A percentile compares a stretch with the other conserved stretches of the same genome.
phyloP scores from a whole-genome alignment of 2,113 vertebrate genomes.

The Antigone vipio region DNA sequence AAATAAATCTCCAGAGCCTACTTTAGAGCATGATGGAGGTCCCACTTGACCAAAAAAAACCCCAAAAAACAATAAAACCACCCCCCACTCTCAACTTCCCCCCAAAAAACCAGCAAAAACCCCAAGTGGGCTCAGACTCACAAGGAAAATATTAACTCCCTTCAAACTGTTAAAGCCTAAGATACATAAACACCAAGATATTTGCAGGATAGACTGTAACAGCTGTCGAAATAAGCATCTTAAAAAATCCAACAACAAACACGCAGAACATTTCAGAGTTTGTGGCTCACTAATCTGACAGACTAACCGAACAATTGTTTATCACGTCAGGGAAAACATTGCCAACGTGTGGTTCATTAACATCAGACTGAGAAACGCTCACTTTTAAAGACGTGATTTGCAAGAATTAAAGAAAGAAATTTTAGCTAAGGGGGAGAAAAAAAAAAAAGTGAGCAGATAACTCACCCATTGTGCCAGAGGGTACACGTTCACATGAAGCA shows the following conservation, averaged over 20 bases:
- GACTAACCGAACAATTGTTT: neutral
- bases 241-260: neutral
- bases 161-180: neutral
- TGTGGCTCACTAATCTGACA: slow-evolving; percentile 22
- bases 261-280: neutral
- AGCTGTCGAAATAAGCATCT: neutral
- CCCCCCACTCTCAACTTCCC: too few species aligned
- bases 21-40: neutral
- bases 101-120: neutral
- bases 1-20: neutral
- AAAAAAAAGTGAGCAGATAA: neutral
- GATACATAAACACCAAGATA: neutral
- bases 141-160: neutral
- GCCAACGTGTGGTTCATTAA: neutral
- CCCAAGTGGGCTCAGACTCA: neutral
- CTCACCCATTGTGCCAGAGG: neutral
- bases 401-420: neutral
- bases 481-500: neutral
- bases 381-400: neutral
- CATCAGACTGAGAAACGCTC: neutral
- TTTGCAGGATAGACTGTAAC: neutral
- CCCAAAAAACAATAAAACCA: neutral
- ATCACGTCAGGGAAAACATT: neutral
- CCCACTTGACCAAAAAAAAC: accelerated
- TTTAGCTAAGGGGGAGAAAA: accelerated